phyloP scores from a whole-genome alignment of 2,113 vertebrate genomes.

The Lasiurus borealis region DNA sequence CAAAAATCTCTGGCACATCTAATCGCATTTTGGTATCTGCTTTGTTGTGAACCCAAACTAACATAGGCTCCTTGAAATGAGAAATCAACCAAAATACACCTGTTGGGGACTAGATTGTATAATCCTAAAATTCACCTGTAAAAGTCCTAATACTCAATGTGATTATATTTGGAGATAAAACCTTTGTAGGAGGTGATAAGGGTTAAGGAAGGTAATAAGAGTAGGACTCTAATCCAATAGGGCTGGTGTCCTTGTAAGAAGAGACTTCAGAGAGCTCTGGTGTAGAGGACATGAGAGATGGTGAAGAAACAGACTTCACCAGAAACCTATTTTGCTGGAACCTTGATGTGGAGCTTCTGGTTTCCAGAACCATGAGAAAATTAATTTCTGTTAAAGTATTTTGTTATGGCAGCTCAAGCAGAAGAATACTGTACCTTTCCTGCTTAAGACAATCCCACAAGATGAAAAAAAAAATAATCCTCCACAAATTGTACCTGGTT shows the following conservation, averaged over 20 bases:
- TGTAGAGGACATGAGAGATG: neutral
- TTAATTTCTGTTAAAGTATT: neutral
- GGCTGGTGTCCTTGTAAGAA: neutral
- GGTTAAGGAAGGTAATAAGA: neutral
- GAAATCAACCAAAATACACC: neutral
- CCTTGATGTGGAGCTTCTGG: neutral
- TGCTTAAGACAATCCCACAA: neutral
- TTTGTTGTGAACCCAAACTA: neutral
- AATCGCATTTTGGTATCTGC: neutral
- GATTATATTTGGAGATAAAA: neutral
- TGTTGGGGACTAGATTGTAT: accelerated
- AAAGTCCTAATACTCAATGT: neutral
- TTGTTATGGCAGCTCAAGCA: neutral
- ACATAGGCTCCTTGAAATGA: neutral
- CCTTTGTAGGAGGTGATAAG: neutral
- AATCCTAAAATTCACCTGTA: neutral
- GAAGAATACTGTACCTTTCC: neutral
- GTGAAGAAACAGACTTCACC: neutral
- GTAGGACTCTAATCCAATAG: no score
- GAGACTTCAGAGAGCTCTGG: neutral
- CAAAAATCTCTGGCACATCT: neutral
- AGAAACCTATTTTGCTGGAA: neutral
- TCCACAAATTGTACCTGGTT: accelerated
- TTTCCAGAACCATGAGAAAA: neutral
- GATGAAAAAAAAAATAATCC: no score